Conservation (phyloP, 2,113 vertebrate genomes). For the Mesocricetus auratus region DNA sequence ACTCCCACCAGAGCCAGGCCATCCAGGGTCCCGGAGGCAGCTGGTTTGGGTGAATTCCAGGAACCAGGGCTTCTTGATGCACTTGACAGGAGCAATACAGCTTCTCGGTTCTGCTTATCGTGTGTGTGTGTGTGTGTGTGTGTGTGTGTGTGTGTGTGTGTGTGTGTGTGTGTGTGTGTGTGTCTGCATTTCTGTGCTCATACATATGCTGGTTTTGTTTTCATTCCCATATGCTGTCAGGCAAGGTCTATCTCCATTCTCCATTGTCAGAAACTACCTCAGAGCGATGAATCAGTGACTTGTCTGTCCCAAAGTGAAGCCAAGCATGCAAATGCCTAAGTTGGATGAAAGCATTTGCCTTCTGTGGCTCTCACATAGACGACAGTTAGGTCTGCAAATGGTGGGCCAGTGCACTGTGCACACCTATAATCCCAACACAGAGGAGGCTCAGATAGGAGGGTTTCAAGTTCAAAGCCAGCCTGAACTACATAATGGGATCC, state of each 20-base stretch:
- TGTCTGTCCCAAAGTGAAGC: not conserved
- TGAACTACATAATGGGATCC: not conserved
- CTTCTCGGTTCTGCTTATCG: not conserved
- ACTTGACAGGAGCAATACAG: not conserved
- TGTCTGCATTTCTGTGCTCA: not conserved
- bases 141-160: no score
- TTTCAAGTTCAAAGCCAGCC: not conserved
- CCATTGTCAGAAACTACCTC: not conserved
- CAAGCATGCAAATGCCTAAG: not conserved
- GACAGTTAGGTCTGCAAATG: not conserved
- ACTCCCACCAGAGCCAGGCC: constrained; percentile 2
- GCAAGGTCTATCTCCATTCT: not conserved
- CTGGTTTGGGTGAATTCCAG: not conserved
- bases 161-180: not conserved
- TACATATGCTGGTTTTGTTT: not conserved
- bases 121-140: no score
- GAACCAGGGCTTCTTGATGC: constrained; percentile 9
- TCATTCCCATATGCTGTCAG: constrained; percentile 6
- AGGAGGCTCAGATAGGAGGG: not conserved
- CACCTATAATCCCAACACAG: not conserved
- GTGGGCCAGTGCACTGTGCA: not conserved
- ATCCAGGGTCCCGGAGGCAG: constrained; percentile 62
- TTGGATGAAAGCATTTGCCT: not conserved
- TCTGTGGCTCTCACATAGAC: not conserved
- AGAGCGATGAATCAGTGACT: not conserved